Evolutionary conservation across 2,797 vertebrate species (phyloP), one percentile per base, ranked within the genome.

Genomic region (Anguilla marmorata): DNA sequence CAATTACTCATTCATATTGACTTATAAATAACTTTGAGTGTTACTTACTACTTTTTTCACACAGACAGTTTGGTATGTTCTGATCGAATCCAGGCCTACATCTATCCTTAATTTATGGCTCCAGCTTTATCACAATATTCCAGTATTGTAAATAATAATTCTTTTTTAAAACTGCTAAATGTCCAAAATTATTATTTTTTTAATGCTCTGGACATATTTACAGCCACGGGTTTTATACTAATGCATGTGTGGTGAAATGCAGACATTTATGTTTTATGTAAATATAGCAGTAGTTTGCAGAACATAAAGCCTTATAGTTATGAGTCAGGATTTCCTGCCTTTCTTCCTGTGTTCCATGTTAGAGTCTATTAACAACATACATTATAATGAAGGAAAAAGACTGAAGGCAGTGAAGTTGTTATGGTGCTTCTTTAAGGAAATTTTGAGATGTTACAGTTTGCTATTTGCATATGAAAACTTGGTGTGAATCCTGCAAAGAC

Each of bases 281-380:
- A 82, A 82, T 82, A 82, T 50, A 82, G 16, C 19, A 50, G 50
- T 50, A 48, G 45, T 48, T 50, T 82, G 79, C 79, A 50, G 21
- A 50, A 45, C 76, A 80, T 45, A 54, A 84, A 33, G 33, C 52
- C 52, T 83, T 54, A 11, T 48, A 50, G 80, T n/a, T 54, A 85
- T 33, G 83, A n/a, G 83, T 85, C 83, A 85, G 52, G 27, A 85
- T 85, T 85, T 85, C 83, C 83, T 85, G 83, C 54, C 52, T 56
- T 5, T 58, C 83, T 85, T 85, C 83, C 52, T 56, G 83, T 85
- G 50, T 85, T 85, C 58, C 41, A 58, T 58, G n/a, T 33, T 58
- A 58, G 52, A 85, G 50, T 0, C 12, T 2, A 58, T 54, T 54
- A 83, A 83, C 45, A 83, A 50, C 72, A 76, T 19, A 33, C 30